Conservation (phyloP, 2,888 invertebrate species). For the Drosophila subsilvestris region DNA sequence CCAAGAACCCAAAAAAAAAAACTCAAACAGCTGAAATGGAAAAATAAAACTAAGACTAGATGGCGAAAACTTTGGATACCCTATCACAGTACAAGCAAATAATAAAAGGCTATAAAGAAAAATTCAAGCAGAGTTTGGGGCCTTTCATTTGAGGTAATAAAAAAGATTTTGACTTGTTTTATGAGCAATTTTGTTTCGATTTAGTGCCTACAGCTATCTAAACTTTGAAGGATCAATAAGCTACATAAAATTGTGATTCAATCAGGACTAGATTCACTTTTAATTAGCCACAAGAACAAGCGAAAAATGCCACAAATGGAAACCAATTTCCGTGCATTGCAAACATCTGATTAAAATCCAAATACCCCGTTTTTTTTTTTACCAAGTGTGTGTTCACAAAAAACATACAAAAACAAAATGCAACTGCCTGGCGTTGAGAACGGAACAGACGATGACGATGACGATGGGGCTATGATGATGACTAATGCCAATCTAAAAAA, state of each 20-base stretch:
- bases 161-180: not conserved
- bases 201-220: no score
- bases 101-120: no score
- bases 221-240: no score
- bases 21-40: slow-evolving; percentile 41
- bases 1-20: slow-evolving; percentile 53
- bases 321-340: no score
- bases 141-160: not conserved
- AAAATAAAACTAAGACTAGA: not conserved
- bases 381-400: slow-evolving; percentile 8
- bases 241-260: not conserved
- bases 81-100: not conserved
- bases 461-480: slow-evolving; percentile 25
- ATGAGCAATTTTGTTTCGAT: no score
- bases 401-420: slow-evolving; percentile 33
- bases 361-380: not conserved
- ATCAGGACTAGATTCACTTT: no score
- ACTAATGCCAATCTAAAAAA: slow-evolving; percentile 43
- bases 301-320: no score
- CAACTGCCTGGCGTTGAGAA: slow-evolving; percentile 24
- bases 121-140: no score
- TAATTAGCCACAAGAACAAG: no score
- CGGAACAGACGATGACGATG: slow-evolving; percentile 21
- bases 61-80: not conserved
- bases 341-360: not conserved